Evolutionary conservation across 2,797 vertebrate species (phyloP).

Genomic region (Knipowitschia caucasica): DNA sequence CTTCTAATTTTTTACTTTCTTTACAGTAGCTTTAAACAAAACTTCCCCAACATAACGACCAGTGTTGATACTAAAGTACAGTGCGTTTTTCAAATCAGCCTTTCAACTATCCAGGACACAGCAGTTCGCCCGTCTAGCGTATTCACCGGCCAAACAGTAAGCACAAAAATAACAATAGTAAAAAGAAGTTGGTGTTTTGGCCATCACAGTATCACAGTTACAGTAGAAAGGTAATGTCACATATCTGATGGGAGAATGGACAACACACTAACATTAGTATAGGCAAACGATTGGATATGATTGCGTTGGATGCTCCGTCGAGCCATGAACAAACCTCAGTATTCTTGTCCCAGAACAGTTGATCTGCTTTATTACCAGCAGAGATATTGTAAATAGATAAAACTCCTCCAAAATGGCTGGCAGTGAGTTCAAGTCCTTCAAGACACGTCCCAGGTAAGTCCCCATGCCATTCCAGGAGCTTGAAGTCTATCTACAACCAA

Average conservation of each 20-base stretch:
- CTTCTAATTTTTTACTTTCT: conserved; percentile 25
- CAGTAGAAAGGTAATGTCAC: conserved; percentile 50
- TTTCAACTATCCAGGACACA: conserved; percentile 40
- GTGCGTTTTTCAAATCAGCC: conserved; percentile 32
- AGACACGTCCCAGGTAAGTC: conserved; percentile 7
- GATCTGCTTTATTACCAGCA: conserved; percentile 33
- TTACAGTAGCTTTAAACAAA: conserved; percentile 9
- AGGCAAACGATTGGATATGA: conserved; percentile 42
- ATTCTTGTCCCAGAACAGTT: conserved; percentile 13
- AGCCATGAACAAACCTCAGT: conserved; percentile 33
- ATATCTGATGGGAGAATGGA: conserved; percentile 35
- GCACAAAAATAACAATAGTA: conserved; percentile 22
- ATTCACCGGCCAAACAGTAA: conserved; percentile 11
- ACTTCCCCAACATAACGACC: conserved; percentile 24
- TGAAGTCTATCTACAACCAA: conserved; percentile 63
- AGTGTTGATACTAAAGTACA: conserved; percentile 49
- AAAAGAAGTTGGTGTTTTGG: conserved; percentile 43
- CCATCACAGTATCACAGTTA: conserved; percentile 65
- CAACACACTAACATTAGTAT: conserved; percentile 34
- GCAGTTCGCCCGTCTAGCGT: conserved; percentile 30
- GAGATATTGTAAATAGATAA: conserved; percentile 27
- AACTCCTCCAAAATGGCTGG: conserved; percentile 49
- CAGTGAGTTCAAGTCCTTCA: conserved; percentile 58
- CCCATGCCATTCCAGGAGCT: conserved; percentile 28
- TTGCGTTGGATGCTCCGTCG: conserved; percentile 36